Evolutionary conservation across 2,888 invertebrate species (phyloP), one percentile per base, ranked within the genome.

Genomic region (Lottia gigantea): DNA sequence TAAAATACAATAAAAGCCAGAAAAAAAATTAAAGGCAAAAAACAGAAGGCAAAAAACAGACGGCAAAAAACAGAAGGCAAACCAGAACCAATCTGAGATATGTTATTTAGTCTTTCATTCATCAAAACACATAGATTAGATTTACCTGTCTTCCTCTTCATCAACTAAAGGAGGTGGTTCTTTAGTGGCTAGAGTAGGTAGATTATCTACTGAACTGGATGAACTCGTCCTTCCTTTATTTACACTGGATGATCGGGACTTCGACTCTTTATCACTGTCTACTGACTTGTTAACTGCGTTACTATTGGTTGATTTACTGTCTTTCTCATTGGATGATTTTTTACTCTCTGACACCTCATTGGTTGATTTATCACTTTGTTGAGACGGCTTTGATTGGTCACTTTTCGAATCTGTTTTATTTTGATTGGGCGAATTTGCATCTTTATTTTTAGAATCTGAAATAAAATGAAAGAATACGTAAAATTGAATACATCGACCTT

Each of bases 121-220:
- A 31, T 64, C 8, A 64, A n/a, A 15, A 26, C n/a, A 64, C 19
- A 64, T n/a, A 16, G n/a, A 64, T n/a, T 15, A 12, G 19, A 64
- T 46, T 31, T 47, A 77, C 77, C 75, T 75, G 69, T 77, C 75
- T 16, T 67, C 68, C 45, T 72, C 72, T 40, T 72, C 73, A 63
- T 74, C 77, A 73, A 75, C 71, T 64, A 77, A 64, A 2, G 75
- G 74, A 0, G 77, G 77, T 1, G 73, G 74, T 63, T 75, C 75
- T 55, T 71, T 66, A 3, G 64, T 65, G 3, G 62, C 74, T 62
- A 70, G 65, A 14, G 66, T 66, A 4, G 65, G 71, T 40, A 73
- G 62, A 8, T 45, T 26, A 26, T 55, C 55, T 23, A 31, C 23
- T 19, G 67, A 67, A 31, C 40, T 67, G 6, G 67, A 61, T 55